Evolutionary conservation across 2,113 vertebrate species (phyloP).

Genomic region (Seriola dumerili): DNA sequence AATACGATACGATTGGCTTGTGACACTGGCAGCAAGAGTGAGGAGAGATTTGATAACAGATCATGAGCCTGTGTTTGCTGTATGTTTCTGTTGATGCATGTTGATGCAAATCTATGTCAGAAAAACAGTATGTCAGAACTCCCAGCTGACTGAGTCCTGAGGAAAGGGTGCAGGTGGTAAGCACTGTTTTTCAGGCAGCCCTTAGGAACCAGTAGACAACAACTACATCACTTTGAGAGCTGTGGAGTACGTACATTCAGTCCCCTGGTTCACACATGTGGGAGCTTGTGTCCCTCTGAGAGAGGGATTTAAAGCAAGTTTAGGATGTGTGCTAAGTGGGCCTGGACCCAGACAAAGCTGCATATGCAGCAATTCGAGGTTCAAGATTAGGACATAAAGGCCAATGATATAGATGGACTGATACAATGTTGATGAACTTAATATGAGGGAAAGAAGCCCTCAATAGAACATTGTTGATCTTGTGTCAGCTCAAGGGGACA

Average conservation of each 20-base stretch:
- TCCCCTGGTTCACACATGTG: constrained; percentile 30
- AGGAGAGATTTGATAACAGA: constrained; percentile 8
- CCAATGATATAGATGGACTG: background rate
- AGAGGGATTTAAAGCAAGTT: constrained; percentile 15
- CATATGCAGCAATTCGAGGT: constrained; percentile 7
- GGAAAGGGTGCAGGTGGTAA: constrained; percentile 32
- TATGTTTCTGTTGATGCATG: background rate
- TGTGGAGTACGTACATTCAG: constrained; percentile 14
- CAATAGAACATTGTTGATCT: constrained; percentile 9
- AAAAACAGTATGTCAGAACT: constrained; percentile 3
- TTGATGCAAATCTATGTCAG: constrained; percentile 18
- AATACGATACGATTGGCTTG: background rate
- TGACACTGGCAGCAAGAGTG: constrained; percentile 1
- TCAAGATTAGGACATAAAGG: background rate
- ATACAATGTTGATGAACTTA: background rate
- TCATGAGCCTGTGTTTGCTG: background rate
- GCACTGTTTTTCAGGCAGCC: constrained; percentile 31
- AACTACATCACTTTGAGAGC: constrained; percentile 35
- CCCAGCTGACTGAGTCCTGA: constrained; percentile 14
- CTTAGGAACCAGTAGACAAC: constrained; percentile 49
- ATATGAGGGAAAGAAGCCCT: constrained; percentile 1
- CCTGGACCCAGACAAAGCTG: background rate
- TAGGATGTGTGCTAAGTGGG: background rate
- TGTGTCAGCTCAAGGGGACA: constrained; percentile 21
- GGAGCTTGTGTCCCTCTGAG: constrained; percentile 3